Evolutionary conservation across 2,797 vertebrate species (phyloP).

Genomic region (Pantherophis vulpinus): DNA sequence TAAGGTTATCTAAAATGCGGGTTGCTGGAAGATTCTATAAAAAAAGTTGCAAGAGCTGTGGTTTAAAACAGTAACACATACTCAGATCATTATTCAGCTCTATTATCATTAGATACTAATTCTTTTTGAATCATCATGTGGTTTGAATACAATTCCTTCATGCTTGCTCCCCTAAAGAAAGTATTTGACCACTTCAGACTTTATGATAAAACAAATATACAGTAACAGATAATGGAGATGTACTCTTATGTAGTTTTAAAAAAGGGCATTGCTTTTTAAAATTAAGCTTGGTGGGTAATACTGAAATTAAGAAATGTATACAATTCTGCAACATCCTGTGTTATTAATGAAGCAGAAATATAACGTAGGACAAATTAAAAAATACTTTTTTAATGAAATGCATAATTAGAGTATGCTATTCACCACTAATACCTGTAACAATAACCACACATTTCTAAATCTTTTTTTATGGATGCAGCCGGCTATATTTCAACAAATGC

Average conservation of each 20-base stretch:
- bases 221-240: background rate
- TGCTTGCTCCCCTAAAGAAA: background rate
- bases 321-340: background rate
- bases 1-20: conserved; percentile 92
- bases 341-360: background rate
- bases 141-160: background rate
- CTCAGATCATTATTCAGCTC: background rate
- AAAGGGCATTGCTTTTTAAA: background rate
- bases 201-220: background rate
- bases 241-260: background rate
- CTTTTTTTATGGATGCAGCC: background rate
- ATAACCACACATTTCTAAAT: background rate
- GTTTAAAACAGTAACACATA: background rate
- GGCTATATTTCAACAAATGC: background rate
- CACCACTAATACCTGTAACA: background rate
- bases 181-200: background rate
- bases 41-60: conserved; percentile 38
- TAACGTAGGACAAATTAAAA: background rate
- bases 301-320: background rate
- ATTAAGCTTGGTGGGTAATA: background rate
- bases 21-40: conserved; percentile 93
- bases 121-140: background rate
- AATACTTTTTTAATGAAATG: background rate
- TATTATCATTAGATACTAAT: background rate
- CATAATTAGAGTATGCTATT: background rate